phyloP scores from a whole-genome alignment of 1,140 invertebrate genomes.

The Drosophila yakuba region DNA sequence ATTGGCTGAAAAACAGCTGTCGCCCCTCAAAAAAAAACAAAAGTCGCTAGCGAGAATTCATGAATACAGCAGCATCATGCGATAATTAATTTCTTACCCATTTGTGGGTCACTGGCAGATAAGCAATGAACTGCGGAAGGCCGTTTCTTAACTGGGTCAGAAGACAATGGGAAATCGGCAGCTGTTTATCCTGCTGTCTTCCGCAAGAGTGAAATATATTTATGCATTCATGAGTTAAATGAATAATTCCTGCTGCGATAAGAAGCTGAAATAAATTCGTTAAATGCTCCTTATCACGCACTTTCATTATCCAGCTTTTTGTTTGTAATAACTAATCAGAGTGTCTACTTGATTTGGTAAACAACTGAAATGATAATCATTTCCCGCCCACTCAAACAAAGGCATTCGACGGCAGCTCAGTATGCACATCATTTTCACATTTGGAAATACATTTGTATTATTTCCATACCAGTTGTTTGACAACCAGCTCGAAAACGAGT shows the following conservation, averaged over 20 bases:
- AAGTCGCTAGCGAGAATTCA: conserved; percentile 28
- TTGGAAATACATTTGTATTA: conserved; percentile 36
- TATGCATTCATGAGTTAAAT: not conserved
- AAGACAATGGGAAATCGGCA: conserved; percentile 20
- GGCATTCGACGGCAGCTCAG: not conserved
- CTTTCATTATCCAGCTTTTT: conserved; percentile 17
- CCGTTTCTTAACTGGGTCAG: conserved; percentile 30
- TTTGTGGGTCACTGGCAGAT: conserved; percentile 39
- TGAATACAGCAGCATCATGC: conserved; percentile 30
- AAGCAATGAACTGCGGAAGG: conserved; percentile 32
- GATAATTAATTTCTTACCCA: conserved; percentile 23
- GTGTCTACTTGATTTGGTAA: conserved; percentile 29
- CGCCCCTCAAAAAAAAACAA: not conserved
- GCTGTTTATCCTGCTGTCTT: conserved; percentile 22
- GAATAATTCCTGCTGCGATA: not conserved
- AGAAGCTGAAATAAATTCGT: not conserved
- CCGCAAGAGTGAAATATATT: not conserved
- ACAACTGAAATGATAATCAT: conserved; percentile 22
- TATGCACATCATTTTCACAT: conserved; percentile 31
- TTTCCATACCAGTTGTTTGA: conserved; percentile 30
- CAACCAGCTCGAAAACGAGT: conserved; percentile 31
- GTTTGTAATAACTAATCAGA: conserved; percentile 28
- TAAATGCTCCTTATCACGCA: conserved; percentile 1
- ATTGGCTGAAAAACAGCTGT: conserved; percentile 19
- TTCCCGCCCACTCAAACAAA: conserved; percentile 9